Conservation (phyloP, 2,797 vertebrate genomes). For the Catostomus latipinnis region DNA sequence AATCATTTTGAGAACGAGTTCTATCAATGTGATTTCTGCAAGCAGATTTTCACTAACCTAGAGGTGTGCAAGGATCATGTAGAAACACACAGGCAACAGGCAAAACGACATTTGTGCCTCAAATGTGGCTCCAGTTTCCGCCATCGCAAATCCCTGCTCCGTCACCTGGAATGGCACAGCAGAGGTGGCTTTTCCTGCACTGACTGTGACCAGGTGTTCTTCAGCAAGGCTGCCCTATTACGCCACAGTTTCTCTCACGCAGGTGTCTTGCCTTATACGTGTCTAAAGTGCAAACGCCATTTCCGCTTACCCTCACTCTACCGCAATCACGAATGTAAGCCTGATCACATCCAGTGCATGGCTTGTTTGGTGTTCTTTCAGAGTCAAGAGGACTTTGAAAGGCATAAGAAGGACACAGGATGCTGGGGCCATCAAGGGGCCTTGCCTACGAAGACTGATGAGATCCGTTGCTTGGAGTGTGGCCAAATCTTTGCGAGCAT, state of each 20-base stretch:
- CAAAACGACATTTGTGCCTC: constrained; percentile 61
- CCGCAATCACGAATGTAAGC: constrained; percentile 77
- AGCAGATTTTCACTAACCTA: constrained; percentile 73
- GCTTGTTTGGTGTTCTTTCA: constrained; percentile 78
- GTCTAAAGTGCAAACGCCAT: constrained; percentile 76
- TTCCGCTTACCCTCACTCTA: constrained; percentile 80
- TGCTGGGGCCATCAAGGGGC: constrained; percentile 80
- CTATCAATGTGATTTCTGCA: constrained; percentile 83
- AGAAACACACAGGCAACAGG: constrained; percentile 61
- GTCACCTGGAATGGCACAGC: constrained; percentile 64
- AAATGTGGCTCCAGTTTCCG: constrained; percentile 71
- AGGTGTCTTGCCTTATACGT: constrained; percentile 80
- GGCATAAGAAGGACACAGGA: constrained; percentile 81
- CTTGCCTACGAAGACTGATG: constrained; percentile 54
- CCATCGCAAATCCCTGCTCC: constrained; percentile 58
- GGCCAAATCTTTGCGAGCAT: constrained; percentile 71
- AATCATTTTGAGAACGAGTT: constrained; percentile 75
- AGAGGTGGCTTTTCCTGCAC: constrained; percentile 73
- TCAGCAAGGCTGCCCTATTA: constrained; percentile 74
- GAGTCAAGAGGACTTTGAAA: constrained; percentile 75
- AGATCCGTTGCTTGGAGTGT: constrained; percentile 81
- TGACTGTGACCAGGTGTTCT: constrained; percentile 73
- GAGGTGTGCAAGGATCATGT: constrained; percentile 72
- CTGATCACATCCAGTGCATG: constrained; percentile 76
- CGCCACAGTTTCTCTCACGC: constrained; percentile 83